These are phyloP conservation scores for Idaea biselata DNA, from an alignment of 2,888 invertebrate species.

Conservation along the genomic window DNA sequence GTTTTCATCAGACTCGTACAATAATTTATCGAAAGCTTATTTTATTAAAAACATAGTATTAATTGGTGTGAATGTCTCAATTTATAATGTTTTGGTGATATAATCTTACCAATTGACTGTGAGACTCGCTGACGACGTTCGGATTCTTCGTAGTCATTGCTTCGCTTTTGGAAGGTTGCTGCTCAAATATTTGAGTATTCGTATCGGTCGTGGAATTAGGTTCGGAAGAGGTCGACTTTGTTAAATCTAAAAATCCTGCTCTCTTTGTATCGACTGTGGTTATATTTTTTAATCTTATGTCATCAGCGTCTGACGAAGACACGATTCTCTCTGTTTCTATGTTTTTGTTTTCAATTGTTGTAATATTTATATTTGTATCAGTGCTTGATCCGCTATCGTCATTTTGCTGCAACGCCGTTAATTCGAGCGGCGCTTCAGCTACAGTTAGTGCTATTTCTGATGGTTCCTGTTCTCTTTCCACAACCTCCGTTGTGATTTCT, in stretches of 20 bases:
- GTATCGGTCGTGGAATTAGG: conserved; percentile 10
- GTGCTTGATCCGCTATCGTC: background rate
- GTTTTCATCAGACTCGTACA: too few species aligned
- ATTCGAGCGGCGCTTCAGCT: background rate
- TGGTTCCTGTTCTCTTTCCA: conserved; percentile 21
- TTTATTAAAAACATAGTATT: too few species aligned
- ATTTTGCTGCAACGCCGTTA: background rate
- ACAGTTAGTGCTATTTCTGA: background rate
- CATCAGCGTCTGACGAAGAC: conserved; percentile 12
- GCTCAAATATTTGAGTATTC: conserved; percentile 28
- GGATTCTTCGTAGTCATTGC: conserved; percentile 31
- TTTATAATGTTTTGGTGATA: too few species aligned
- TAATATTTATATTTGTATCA: background rate
- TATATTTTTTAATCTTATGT: conserved; percentile 19
- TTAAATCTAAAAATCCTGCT: conserved; percentile 60
- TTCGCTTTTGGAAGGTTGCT: conserved; percentile 32
- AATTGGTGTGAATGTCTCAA: too few species aligned
- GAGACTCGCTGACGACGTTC: conserved; percentile 38
- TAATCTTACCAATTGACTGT: conserved; percentile 53
- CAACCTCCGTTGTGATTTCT: conserved; percentile 21
- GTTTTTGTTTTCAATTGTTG: conserved; percentile 7
- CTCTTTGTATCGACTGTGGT: conserved; percentile 53
- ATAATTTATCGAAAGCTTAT: too few species aligned
- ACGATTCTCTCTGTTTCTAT: conserved; percentile 9
- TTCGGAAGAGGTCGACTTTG: conserved; percentile 30